Percentiles rank a stretch among this genome's conserved stretches.
Conservation (phyloP, 1,140 invertebrate species). For the Yoshiicerus persimilis region DNA sequence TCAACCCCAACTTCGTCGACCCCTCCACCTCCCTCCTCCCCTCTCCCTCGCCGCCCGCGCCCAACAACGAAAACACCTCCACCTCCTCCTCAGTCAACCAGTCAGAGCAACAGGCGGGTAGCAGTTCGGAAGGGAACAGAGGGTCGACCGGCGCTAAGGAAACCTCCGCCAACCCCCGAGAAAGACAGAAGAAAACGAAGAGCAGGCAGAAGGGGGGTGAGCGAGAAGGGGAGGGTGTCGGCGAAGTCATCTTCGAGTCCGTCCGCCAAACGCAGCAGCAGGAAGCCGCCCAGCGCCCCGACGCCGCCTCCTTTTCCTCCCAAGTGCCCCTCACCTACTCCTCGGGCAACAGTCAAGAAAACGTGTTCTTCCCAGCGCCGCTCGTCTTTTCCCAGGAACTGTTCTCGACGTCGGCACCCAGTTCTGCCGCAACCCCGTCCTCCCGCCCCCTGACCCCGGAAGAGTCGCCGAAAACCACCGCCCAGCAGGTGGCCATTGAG, state of each 20-base stretch:
- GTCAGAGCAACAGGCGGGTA: neutral
- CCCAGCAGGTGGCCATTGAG: neutral
- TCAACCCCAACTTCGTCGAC: neutral
- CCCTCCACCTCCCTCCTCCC: neutral
- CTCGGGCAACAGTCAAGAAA: neutral
- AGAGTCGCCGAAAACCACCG: neutral
- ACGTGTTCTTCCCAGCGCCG: neutral
- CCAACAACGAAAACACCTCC: neutral
- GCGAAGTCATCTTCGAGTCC: neutral
- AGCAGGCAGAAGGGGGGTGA: neutral
- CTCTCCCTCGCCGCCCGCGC: neutral
- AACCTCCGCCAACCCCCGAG: neutral
- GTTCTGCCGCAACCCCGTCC: neutral
- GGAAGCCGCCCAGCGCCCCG: neutral
- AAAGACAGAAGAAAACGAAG: too few species aligned
- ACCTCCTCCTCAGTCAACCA: neutral
- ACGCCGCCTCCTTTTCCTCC: neutral
- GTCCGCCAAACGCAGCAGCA: neutral
- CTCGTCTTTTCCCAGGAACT: neutral
- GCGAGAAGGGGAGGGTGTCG: neutral
- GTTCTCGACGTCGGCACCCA: neutral
- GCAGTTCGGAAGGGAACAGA: neutral
- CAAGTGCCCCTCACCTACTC: neutral
- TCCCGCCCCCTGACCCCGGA: neutral
- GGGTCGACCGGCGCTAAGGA: neutral